These are phyloP conservation scores for Rhagophthalmus giganteus DNA, from an alignment of 2,888 invertebrate genomes.

Conservation along the genomic window DNA sequence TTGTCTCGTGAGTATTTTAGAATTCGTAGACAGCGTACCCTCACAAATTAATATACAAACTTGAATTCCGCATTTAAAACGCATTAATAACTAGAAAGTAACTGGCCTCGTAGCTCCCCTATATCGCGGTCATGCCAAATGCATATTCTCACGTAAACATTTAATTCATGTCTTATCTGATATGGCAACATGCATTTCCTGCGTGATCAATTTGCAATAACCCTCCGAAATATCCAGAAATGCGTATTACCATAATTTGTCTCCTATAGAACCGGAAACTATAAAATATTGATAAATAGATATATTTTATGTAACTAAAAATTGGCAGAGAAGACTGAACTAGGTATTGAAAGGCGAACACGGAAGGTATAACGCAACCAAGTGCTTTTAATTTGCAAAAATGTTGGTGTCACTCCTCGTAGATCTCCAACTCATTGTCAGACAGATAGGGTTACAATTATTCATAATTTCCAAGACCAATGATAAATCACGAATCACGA, in stretches of 20 bases:
- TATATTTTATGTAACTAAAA: too few species aligned
- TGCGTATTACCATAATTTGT: too few species aligned
- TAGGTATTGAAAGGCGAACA: background rate
- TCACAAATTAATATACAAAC: slow-evolving; percentile 19
- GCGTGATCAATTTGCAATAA: slow-evolving; percentile 14
- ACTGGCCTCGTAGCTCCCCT: slow-evolving; percentile 12
- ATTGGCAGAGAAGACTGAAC: too few species aligned
- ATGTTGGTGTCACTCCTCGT: too few species aligned
- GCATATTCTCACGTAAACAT: slow-evolving; percentile 28
- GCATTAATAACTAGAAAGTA: slow-evolving; percentile 19
- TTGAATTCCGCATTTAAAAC: slow-evolving; percentile 21
- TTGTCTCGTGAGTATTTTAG: too few species aligned
- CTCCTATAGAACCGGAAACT: too few species aligned
- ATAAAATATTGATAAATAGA: too few species aligned
- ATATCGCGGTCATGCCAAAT: slow-evolving; percentile 25
- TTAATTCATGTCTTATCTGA: slow-evolving; percentile 23
- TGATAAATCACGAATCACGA: slow-evolving; percentile 43
- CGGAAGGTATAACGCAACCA: slow-evolving; percentile 28
- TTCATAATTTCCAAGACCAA: slow-evolving; percentile 41
- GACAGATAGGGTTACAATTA: slow-evolving; percentile 37
- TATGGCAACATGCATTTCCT: slow-evolving; percentile 15
- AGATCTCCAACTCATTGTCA: slow-evolving; percentile 20
- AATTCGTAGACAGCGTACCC: too few species aligned
- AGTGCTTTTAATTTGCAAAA: slow-evolving; percentile 32
- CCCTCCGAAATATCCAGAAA: too few species aligned